Percentiles rank a stretch among this genome's conserved stretches.
phyloP scores from a whole-genome alignment of 1,140 invertebrate species.

The Conus betulinus region DNA sequence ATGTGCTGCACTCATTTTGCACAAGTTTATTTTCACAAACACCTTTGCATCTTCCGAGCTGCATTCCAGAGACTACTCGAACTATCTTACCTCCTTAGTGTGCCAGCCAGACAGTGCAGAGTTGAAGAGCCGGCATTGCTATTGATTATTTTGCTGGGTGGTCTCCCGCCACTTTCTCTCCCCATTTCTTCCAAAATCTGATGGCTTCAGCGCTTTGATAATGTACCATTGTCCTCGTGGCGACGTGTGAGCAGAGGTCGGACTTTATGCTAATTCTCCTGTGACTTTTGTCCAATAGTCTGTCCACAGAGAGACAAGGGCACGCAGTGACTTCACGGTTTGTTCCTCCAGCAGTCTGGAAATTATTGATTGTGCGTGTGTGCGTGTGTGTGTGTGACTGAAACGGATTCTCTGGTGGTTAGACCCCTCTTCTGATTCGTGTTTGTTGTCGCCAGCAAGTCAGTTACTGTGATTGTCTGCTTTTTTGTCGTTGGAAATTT shows the following conservation, averaged over 20 bases:
- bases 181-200: neutral
- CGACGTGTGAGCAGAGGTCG: neutral
- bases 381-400: neutral
- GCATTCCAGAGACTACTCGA: neutral
- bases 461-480: neutral
- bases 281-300: neutral
- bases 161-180: neutral
- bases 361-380: neutral
- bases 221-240: neutral
- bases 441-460: neutral
- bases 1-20: neutral
- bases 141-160: conserved; percentile 4
- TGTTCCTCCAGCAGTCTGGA: neutral
- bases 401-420: neutral
- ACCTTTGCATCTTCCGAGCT: neutral
- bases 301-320: neutral
- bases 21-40: neutral
- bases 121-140: conserved; percentile 7
- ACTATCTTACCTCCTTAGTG: neutral
- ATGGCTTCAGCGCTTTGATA: neutral
- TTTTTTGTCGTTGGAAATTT: neutral
- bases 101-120: neutral
- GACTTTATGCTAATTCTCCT: neutral
- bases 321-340: neutral
- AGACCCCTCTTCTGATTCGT: neutral